Evolutionary conservation across 2,888 invertebrate genomes (phyloP).

Genomic region (Tipula lateralis): DNA sequence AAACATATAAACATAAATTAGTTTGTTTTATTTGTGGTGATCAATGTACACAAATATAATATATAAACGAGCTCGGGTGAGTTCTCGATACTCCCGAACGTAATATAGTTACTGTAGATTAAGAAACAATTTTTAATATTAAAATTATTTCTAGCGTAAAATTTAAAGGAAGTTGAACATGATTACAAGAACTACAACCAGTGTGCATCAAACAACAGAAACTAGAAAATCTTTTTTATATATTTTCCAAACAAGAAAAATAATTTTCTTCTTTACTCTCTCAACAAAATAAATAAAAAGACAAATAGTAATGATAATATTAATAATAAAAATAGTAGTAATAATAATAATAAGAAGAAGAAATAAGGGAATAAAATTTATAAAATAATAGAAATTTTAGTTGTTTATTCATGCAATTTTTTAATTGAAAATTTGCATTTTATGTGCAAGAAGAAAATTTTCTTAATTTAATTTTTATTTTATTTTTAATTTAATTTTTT

Average conservation of each 20-base stretch:
- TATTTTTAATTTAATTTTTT: neutral
- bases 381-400: slow-evolving; percentile 11
- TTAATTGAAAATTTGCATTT: slow-evolving; percentile 24
- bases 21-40: neutral
- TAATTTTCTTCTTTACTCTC: neutral
- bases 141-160: neutral
- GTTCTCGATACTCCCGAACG: neutral
- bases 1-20: neutral
- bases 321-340: neutral
- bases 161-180: slow-evolving; percentile 19
- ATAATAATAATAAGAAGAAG: neutral
- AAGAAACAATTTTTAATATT: slow-evolving; percentile 16
- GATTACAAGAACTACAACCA: neutral
- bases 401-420: slow-evolving; percentile 21
- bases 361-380: neutral
- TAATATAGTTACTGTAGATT: neutral
- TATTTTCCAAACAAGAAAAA: neutral
- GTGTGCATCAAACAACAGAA: neutral
- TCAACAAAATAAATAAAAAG: neutral
- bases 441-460: slow-evolving; percentile 19
- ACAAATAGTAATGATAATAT: slow-evolving; percentile 3
- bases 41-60: neutral
- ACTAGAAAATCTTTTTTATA: neutral
- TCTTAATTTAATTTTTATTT: neutral
- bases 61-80: neutral